phyloP scores from a whole-genome alignment of 2,888 invertebrate genomes.

The Tupiocoris notatus region DNA sequence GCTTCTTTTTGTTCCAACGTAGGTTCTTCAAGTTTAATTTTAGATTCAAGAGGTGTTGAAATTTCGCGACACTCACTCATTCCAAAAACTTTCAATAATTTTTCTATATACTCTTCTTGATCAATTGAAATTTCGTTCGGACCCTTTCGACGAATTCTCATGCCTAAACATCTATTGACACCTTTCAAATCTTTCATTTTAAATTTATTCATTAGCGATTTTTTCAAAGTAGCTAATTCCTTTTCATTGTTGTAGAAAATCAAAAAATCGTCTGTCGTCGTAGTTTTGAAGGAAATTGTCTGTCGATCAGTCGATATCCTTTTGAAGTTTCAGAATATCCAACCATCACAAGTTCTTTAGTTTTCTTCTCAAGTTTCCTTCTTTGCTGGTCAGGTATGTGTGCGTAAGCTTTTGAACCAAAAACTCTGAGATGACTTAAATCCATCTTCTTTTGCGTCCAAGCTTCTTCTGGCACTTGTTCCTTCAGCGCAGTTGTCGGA shows the following conservation, averaged over 20 bases:
- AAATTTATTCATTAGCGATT: not conserved
- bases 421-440: constrained; percentile 39
- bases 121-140: not conserved
- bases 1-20: too few species aligned
- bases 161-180: not conserved
- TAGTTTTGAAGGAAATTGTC: constrained; percentile 2
- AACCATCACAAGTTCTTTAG: constrained; percentile 22
- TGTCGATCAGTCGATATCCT: constrained; percentile 32
- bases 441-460: constrained; percentile 33
- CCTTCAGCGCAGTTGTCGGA: constrained; percentile 36
- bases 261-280: too few species aligned
- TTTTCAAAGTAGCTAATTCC: too few species aligned
- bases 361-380: constrained; percentile 20
- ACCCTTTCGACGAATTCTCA: not conserved
- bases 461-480: constrained; percentile 34
- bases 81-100: not conserved
- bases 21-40: not conserved
- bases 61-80: not conserved
- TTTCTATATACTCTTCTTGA: not conserved
- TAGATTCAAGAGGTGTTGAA: not conserved
- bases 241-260: too few species aligned
- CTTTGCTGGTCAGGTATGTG: constrained; percentile 21
- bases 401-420: constrained; percentile 39
- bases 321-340: constrained; percentile 39
- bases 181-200: not conserved